Base-by-base conservation (phyloP, 2,113 vertebrate species). In the Syngnathus floridae region DNA sequence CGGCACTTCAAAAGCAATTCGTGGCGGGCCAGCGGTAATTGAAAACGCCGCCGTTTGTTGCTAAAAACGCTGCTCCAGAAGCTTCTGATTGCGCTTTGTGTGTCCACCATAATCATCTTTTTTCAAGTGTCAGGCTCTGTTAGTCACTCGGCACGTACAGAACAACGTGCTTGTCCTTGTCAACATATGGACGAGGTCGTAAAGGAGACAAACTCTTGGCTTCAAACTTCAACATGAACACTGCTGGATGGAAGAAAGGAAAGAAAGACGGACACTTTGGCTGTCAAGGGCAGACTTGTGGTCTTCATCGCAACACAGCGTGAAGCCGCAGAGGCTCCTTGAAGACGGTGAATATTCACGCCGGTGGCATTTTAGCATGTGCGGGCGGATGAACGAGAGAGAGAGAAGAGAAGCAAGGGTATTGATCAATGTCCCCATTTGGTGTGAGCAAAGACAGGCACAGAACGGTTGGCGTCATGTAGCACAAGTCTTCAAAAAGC, bases 371-470 rank as follows among this genome's bases (percentile, higher is more conserved):
- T 87, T 85, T 69, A 80, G 73, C 76, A 65, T 73, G 77, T 74
- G 87, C 85, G 73, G 85, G 85, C 66, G 79, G 73, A 9, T 54
- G 21, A 54, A 79, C 69, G 83, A 79, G 78, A 82, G 73, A 31
- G 79, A 70, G 70, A 77, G 78, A 80, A 79, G 76, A 60, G 76
- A 54, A 85, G 78, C 77, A 79, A 83, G 74, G n/a, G 79, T 82
- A 76, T 86, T 72, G 84, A 88, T 87, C 82, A 74, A 57, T 62
- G 85, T 86, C 84, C 81, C 74, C 71, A 73, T 84, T 78, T 86
- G 75, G 78, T 78, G 80, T 68, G 74, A 63, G 55, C 2, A 61
- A 69, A 74, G 68, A 72, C 16, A 76, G 69, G 70, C 43, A 58
- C 22, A 55, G 19, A 49, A 21, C 7, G 65, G 64, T 65, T 76